These are phyloP conservation scores for Gallinago undulata DNA, from an alignment of 2,113 vertebrate genomes.

Conservation along the genomic window DNA sequence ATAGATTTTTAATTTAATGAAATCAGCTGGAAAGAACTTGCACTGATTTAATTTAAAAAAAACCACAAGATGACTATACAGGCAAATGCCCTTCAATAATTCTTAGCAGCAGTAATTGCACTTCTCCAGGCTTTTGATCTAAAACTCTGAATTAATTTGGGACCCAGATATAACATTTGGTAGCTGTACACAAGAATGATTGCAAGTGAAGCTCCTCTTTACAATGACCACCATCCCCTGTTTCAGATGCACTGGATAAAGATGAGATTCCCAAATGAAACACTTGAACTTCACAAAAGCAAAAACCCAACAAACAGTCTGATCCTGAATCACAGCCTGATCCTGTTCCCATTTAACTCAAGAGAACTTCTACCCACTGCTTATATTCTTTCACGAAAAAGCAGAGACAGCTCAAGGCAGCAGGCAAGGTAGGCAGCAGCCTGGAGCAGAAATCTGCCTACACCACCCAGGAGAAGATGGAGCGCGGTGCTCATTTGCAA, in stretches of 20 bases:
- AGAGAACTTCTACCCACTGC: conserved; percentile 18
- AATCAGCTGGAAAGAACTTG: not conserved
- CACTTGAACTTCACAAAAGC: not conserved
- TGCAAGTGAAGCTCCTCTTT: not conserved
- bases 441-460: conserved; percentile 43
- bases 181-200: not conserved
- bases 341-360: not conserved
- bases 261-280: not conserved
- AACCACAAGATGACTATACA: not conserved
- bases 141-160: not conserved
- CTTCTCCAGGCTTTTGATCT: not conserved
- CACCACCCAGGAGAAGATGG: not conserved
- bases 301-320: not conserved
- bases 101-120: not conserved
- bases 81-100: not conserved
- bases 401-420: conserved; percentile 33
- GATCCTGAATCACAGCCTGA: not conserved
- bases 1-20: not conserved
- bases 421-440: conserved; percentile 51
- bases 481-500: not conserved
- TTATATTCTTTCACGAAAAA: not conserved
- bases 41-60: not conserved
- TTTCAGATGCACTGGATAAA: not conserved
- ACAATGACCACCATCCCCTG: not conserved
- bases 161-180: not conserved